Percentiles rank a stretch among this genome's conserved stretches.
These are phyloP conservation scores for Amphilophus citrinellus DNA, from an alignment of 2,113 vertebrate species.

Conservation along the genomic window DNA sequence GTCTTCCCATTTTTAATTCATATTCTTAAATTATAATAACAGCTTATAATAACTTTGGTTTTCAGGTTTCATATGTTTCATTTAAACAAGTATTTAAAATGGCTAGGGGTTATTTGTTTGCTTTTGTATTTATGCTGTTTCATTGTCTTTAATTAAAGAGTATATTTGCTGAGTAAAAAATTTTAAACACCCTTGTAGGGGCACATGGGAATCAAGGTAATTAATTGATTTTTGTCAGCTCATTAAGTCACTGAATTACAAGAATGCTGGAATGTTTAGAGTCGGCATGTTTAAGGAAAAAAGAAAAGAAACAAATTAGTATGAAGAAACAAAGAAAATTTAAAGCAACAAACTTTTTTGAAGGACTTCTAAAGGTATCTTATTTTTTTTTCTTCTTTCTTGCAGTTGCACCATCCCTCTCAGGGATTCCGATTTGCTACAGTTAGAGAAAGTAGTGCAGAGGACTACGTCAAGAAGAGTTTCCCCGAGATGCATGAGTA, in stretches of 20 bases:
- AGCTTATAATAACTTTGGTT: neutral
- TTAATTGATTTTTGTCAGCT: conserved; percentile 2
- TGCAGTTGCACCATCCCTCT: conserved; percentile 92
- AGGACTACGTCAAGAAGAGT: conserved; percentile 94
- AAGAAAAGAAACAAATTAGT: neutral
- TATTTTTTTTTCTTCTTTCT: conserved; percentile 66
- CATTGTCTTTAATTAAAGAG: neutral
- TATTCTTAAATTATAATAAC: neutral
- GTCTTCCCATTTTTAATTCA: neutral
- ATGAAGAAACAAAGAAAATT: neutral
- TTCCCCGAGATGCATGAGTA: conserved; percentile 93
- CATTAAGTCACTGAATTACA: conserved; percentile 19
- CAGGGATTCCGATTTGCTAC: conserved; percentile 93
- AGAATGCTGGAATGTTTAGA: neutral
- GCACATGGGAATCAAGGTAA: neutral
- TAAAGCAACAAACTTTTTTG: neutral
- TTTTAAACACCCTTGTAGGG: neutral
- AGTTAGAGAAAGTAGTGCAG: conserved; percentile 93
- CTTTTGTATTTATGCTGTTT: neutral
- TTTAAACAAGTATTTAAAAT: neutral
- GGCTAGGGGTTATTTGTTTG: neutral
- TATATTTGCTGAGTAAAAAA: too few species aligned
- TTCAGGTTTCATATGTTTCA: neutral
- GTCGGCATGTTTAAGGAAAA: neutral
- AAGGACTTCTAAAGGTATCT: conserved; percentile 5